Evolutionary conservation across 2,888 invertebrate genomes (phyloP), one percentile per base, ranked within the genome.

Genomic region (Dasypogon diadema): DNA sequence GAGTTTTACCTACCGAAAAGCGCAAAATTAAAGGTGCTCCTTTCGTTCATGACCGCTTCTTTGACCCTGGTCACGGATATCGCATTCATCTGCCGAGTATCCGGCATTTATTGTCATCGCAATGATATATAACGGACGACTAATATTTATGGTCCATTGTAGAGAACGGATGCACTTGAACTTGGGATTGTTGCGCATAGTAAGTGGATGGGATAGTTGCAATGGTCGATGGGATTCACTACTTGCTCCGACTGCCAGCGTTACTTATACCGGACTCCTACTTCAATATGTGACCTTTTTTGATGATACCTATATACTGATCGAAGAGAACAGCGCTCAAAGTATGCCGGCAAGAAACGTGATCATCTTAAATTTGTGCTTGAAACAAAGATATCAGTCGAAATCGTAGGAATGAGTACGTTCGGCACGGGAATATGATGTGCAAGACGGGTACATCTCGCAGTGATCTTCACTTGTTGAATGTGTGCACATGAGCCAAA

Each of bases 121-220:
- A 18, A 6, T 70, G 70, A 70, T 70, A 70, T 54, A 70, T 70
- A 54, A 51, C 54, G 70, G 46, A 54, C 5, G 21, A 30, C 34
- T 10, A 34, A 70, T 70, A 70, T 70, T 70, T 70, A 70, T 70
- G 54, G 51, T 70, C 70, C 54, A 70, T 70, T 70, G 70, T 70
- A 34, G 42, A 8, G 21, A 30, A 26, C n/a, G 18, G 37, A 12
- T 63, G 37, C 60, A 70, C 54, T 70, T 70, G 70, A 54, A 51
- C 30, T 14, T 18, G 14, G n/a, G 54, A 30, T 30, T 54, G 46
- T 54, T 68, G 34, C 51, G 46, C 70, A 54, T 21, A 12, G 16
- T 22, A 16, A 70, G 54, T 70, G 48, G 42, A 30, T 30, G 10
- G 10, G 63, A 26, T 70, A 24, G 37, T 8, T 34, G 12, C 30